Conservation (phyloP, 2,113 vertebrate species). For the Cryptomyrus ogoouensis region DNA sequence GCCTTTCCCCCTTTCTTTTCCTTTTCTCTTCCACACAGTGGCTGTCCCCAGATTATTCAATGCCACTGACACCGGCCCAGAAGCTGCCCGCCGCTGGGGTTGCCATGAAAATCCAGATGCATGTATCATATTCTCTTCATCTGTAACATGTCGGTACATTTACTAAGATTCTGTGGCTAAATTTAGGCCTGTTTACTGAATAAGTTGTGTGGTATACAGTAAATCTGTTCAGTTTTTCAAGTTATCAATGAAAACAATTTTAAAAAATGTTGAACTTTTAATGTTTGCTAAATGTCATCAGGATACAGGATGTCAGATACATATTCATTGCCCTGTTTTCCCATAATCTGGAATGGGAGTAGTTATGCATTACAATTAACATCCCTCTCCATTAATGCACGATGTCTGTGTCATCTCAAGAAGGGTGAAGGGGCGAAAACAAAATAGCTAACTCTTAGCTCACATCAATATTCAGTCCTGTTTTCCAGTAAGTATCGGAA, state of each 20-base stretch:
- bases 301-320: neutral
- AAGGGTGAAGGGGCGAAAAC: neutral
- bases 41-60: no score
- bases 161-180: no score
- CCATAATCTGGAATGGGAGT: neutral
- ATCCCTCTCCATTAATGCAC: neutral
- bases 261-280: no score
- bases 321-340: neutral
- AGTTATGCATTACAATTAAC: neutral
- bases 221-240: no score
- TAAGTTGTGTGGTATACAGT: no score
- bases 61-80: neutral
- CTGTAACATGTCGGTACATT: no score
- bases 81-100: no score
- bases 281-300: no score
- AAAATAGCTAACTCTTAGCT: neutral
- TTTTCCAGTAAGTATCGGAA: neutral
- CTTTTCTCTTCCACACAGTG: neutral
- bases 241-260: no score
- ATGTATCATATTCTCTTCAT: no score
- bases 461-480: neutral
- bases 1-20: neutral
- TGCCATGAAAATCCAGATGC: no score
- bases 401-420: neutral
- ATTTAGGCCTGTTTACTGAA: no score